phyloP scores from a whole-genome alignment of 2,113 vertebrate genomes.

The Vidua chalybeata region DNA sequence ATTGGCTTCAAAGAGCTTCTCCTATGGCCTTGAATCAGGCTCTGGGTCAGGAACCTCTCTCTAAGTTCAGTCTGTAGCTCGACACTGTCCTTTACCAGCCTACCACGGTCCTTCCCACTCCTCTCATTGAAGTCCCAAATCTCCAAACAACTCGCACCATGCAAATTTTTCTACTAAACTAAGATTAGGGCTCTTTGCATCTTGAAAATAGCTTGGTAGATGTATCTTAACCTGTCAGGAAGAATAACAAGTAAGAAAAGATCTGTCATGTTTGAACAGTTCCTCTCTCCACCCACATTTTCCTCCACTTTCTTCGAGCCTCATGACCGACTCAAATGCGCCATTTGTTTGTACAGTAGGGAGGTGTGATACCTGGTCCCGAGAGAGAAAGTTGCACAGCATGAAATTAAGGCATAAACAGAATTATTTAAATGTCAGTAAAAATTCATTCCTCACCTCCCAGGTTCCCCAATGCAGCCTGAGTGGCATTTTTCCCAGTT shows the following conservation, averaged over 20 bases:
- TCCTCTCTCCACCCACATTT: neutral
- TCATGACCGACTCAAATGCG: fast-evolving
- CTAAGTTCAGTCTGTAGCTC: neutral
- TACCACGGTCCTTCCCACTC: neutral
- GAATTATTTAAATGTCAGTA: constrained; percentile 1
- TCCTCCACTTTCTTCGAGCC: neutral
- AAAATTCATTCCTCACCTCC: neutral
- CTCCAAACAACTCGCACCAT: fast-evolving
- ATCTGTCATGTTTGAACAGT: neutral
- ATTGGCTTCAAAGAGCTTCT: neutral
- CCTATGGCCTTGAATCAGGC: neutral
- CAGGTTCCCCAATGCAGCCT: neutral
- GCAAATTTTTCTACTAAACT: neutral
- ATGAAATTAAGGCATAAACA: neutral
- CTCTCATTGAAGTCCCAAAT: neutral
- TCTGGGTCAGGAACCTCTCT: neutral
- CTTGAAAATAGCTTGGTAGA: neutral
- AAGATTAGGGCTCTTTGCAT: neutral
- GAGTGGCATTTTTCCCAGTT: neutral
- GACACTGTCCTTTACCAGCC: neutral
- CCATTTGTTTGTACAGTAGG: neutral
- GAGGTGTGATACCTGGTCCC: neutral
- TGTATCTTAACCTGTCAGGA: neutral
- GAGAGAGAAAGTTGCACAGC: neutral
- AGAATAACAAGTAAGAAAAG: neutral